Percentiles rank a stretch among this genome's conserved stretches.
These are phyloP conservation scores for Atractosteus spatula DNA, from an alignment of 2,113 vertebrate species.

Conservation along the genomic window DNA sequence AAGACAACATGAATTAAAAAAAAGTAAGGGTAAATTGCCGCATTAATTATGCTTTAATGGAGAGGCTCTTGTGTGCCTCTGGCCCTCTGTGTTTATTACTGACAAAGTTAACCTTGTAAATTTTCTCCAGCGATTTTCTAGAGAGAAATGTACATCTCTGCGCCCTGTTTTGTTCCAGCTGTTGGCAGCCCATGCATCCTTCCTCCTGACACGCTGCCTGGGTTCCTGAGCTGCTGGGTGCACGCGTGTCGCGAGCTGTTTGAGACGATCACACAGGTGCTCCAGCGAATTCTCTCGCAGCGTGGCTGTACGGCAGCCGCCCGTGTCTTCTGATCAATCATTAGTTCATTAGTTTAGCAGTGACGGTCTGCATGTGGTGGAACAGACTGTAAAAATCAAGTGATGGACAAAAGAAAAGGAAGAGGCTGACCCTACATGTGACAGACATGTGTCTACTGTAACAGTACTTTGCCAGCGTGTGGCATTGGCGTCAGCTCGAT, in stretches of 20 bases:
- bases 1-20: constrained; percentile 30
- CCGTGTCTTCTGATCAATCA: too few species aligned
- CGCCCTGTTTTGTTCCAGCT: neutral
- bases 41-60: constrained; percentile 31
- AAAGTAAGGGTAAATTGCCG: constrained; percentile 19
- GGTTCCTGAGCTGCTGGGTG: neutral
- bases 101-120: constrained; percentile 7
- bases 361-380: too few species aligned
- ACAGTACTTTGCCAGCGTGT: too few species aligned
- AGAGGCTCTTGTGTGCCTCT: constrained; percentile 8
- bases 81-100: constrained; percentile 17
- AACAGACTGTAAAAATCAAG: too few species aligned
- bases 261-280: too few species aligned
- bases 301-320: too few species aligned
- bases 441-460: too few species aligned
- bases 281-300: too few species aligned
- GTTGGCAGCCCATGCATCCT: neutral
- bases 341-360: too few species aligned
- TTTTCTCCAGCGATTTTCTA: neutral
- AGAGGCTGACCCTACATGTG: too few species aligned
- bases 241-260: neutral
- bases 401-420: too few species aligned
- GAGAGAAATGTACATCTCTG: neutral
- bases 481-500: too few species aligned
- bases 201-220: neutral